Base-by-base conservation (phyloP, 2,888 invertebrate genomes). In the Phoronis australis region DNA sequence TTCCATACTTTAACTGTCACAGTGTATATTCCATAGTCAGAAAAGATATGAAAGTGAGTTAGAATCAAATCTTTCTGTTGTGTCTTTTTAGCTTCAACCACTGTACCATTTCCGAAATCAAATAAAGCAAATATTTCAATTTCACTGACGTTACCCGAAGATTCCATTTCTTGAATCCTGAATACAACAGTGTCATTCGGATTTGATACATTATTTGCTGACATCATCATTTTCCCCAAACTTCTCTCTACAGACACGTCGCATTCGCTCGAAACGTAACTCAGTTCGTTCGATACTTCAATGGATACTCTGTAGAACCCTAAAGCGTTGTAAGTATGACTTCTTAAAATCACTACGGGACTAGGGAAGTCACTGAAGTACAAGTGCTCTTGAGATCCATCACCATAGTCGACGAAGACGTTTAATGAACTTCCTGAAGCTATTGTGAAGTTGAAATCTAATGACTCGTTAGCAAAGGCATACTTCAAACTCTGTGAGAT, bases 261-360 rank as follows among this genome's bases (percentile, higher is more conserved):
- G 3, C 55, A 55, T 22, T 59, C 54, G 3, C 50, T 48, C 3
- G 51, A 44, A 3, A 64, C 53, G 4, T 60, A 58, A 35, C 65
- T 64, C 5, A 72, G 62, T 46, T 65, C 62, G 48, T 73, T 75
- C 38, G 47, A 55, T 1, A 69, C 71, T 4, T 54, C 57, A 1
- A 68, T 66, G 23, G 57, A 55, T 2, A 71, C 62, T n/a, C 49
- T 53, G 54, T 73, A 75, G 18, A 64, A 64, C 4, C 75, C 75
- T 66, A 71, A 75, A 31, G 63, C 56, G 1, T 51, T 51, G 47
- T 72, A 75, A 0, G 47, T 51, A 47, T 73, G 62, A 12, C 9
- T 31, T 31, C 15, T 31, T 15, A 15, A 12, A 31, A 31, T 15
- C 9, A 9, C 9, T 12, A 31, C 31, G 31, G 31, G 31, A 12